Percentiles rank a stretch among this genome's conserved stretches.
These are phyloP conservation scores for silkworm (Bombyx mori) DNA, from an alignment of 1,140 invertebrate species.

Conservation along the genomic window DNA sequence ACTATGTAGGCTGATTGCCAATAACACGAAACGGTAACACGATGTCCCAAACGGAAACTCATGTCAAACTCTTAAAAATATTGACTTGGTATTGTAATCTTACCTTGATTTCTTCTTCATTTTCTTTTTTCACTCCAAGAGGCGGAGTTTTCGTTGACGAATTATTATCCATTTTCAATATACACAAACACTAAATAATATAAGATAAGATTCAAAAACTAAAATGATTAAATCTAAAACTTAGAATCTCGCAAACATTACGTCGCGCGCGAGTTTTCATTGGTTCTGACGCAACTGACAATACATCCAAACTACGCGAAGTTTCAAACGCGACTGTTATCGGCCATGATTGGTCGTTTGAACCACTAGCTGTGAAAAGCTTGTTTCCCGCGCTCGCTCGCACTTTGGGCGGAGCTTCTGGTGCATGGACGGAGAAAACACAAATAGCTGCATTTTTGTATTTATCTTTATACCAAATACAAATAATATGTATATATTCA, in stretches of 20 bases:
- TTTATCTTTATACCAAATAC: too few species aligned
- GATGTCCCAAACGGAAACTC: slow-evolving; percentile 45
- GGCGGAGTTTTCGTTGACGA: slow-evolving; percentile 40
- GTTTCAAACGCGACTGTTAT: slow-evolving; percentile 40
- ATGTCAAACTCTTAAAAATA: slow-evolving; percentile 40
- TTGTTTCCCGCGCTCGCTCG: slow-evolving; percentile 37
- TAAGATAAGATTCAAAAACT: neutral
- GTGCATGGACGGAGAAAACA: slow-evolving; percentile 17
- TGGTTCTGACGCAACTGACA: neutral
- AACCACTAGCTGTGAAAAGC: slow-evolving; percentile 22
- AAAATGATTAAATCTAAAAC: too few species aligned
- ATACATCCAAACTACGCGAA: slow-evolving; percentile 24
- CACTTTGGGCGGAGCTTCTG: slow-evolving; percentile 42
- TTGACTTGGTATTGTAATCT: slow-evolving; percentile 17
- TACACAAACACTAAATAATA: slow-evolving; percentile 1
- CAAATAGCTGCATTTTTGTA: too few species aligned
- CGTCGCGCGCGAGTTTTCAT: slow-evolving; percentile 10
- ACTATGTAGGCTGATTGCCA: slow-evolving; percentile 46
- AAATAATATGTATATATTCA: too few species aligned
- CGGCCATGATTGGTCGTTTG: slow-evolving; percentile 13
- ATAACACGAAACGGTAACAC: slow-evolving; percentile 41
- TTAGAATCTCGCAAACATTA: slow-evolving; percentile 46
- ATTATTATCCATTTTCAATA: slow-evolving; percentile 50
- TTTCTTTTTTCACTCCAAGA: slow-evolving; percentile 66
- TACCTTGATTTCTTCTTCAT: slow-evolving; percentile 72